Evolutionary conservation across 1,140 invertebrate species (phyloP).

Genomic region (Hesperophylax magnus): DNA sequence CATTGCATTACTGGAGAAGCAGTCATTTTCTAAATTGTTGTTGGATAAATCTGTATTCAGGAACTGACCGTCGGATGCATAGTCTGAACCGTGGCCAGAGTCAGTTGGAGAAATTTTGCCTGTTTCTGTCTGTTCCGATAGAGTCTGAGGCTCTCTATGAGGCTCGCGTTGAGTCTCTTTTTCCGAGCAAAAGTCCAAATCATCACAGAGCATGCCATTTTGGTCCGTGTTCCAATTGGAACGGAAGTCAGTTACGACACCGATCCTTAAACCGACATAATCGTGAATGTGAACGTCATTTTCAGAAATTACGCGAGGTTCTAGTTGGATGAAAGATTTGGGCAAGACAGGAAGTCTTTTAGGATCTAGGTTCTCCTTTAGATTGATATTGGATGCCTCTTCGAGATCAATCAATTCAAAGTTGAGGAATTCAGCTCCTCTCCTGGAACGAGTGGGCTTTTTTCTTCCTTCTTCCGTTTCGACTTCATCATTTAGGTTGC

Average conservation of each 20-base stretch:
- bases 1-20: background rate
- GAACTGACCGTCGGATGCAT: slow-evolving; percentile 15
- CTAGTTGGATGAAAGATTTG: slow-evolving; percentile 63
- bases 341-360: slow-evolving; percentile 63
- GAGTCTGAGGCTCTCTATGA: too few relatives aligned
- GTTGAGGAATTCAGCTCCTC: slow-evolving; percentile 37
- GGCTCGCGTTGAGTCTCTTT: background rate
- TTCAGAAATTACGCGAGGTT: slow-evolving; percentile 60
- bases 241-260: slow-evolving; percentile 64
- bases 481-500: slow-evolving; percentile 1
- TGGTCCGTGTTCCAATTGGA: slow-evolving; percentile 60
- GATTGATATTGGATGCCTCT: slow-evolving; percentile 49
- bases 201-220: slow-evolving; percentile 48
- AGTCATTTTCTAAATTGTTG: background rate
- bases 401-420: slow-evolving; percentile 58
- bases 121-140: background rate
- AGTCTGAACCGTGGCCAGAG: slow-evolving; percentile 50
- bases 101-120: slow-evolving; percentile 37
- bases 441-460: slow-evolving; percentile 4
- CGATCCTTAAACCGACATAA: slow-evolving; percentile 62
- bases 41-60: background rate
- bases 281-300: slow-evolving; percentile 62
- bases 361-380: slow-evolving; percentile 45
- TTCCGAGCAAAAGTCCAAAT: slow-evolving; percentile 52
- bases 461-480: slow-evolving; percentile 29